Percentiles rank a stretch among this genome's conserved stretches.
phyloP scores from a whole-genome alignment of 2,888 invertebrate genomes.

The Eupithecia subumbrata region DNA sequence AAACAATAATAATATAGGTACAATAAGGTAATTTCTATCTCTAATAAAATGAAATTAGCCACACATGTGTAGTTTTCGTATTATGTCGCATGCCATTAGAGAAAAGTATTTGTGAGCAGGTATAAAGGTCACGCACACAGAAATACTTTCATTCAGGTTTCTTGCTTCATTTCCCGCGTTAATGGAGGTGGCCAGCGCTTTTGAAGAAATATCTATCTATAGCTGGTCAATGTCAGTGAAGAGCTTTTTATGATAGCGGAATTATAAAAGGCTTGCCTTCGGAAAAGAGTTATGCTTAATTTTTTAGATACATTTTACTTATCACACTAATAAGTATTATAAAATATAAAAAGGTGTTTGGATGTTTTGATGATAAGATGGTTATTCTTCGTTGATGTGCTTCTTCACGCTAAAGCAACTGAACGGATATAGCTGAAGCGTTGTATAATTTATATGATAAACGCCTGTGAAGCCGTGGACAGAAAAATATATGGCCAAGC shows the following conservation, averaged over 20 bases:
- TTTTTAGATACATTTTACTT: neutral
- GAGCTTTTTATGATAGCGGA: neutral
- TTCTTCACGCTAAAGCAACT: neutral
- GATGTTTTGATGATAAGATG: neutral
- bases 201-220: constrained; percentile 26
- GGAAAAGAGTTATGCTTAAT: constrained; percentile 3
- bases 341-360: neutral
- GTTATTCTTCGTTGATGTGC: too few species aligned
- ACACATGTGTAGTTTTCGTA: constrained; percentile 29
- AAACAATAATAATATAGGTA: neutral
- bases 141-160: constrained; percentile 42
- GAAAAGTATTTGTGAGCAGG: constrained; percentile 26
- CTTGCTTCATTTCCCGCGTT: constrained; percentile 34
- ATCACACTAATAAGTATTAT: neutral
- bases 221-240: constrained; percentile 9
- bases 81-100: constrained; percentile 41
- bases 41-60: constrained; percentile 35
- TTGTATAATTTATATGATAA: neutral
- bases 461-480: neutral
- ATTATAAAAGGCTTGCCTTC: neutral
- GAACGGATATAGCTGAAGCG: neutral
- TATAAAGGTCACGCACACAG: constrained; percentile 40
- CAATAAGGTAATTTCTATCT: constrained; percentile 12
- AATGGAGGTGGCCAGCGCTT: constrained; percentile 39
- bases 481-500: neutral